These are phyloP conservation scores for Oryzias javanicus DNA, from an alignment of 2,113 vertebrate species.

Conservation along the genomic window DNA sequence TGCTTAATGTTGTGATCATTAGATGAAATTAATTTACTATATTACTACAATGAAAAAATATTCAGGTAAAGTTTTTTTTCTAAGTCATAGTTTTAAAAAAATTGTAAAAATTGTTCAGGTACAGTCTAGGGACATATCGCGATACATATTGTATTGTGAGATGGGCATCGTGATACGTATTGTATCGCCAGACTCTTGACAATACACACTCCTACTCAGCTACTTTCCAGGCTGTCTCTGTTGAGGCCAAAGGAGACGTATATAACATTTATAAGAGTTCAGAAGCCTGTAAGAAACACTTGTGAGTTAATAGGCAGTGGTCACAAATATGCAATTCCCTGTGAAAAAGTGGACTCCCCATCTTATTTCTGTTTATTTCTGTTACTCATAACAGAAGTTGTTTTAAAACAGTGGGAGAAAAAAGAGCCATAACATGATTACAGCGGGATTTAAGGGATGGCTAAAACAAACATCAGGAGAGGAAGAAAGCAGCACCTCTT, in stretches of 20 bases:
- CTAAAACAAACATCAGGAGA: slow-evolving; percentile 3
- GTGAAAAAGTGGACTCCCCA: background rate
- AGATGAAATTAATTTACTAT: no score
- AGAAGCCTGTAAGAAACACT: slow-evolving; percentile 7
- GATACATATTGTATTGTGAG: no score
- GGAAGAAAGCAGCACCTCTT: slow-evolving; percentile 23
- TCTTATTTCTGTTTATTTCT: background rate
- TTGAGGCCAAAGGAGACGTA: slow-evolving; percentile 31
- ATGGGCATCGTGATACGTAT: no score
- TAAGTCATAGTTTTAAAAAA: no score
- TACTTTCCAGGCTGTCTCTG: slow-evolving; percentile 32
- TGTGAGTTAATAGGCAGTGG: slow-evolving; percentile 5
- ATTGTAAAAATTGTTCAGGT: no score
- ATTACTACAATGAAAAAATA: no score
- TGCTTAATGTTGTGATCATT: no score
- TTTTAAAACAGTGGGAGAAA: slow-evolving; percentile 36
- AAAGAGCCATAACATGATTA: slow-evolving; percentile 10
- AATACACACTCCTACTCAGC: no score
- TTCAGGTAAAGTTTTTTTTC: no score
- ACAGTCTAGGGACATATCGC: no score
- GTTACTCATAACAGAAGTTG: slow-evolving; percentile 2
- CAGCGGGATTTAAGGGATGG: background rate
- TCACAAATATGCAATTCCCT: slow-evolving; percentile 1
- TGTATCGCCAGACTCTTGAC: no score
- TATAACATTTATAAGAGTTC: slow-evolving; percentile 11